phyloP scores from a whole-genome alignment of 2,888 invertebrate species.

The Melieria crassipennis region DNA sequence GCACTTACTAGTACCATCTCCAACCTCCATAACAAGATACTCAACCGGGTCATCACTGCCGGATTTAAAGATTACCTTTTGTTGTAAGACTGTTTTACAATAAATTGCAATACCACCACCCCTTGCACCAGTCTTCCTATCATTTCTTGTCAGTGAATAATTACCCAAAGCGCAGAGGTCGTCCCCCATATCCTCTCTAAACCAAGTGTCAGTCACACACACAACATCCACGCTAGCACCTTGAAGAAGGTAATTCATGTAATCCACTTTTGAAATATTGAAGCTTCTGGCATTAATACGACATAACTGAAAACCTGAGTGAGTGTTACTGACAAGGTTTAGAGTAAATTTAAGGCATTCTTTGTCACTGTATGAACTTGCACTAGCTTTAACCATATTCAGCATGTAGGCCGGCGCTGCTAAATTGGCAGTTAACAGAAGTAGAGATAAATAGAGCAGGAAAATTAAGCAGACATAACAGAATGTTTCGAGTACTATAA shows the following conservation, averaged over 20 bases:
- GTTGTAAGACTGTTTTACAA: neutral
- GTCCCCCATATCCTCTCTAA: neutral
- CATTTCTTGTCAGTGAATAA: slow-evolving; percentile 11
- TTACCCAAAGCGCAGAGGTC: neutral
- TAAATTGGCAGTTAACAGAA: too few relatives aligned
- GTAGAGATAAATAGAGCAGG: too few relatives aligned
- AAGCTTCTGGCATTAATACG: slow-evolving; percentile 1
- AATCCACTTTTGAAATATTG: neutral
- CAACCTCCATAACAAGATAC: slow-evolving; percentile 13
- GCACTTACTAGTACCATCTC: neutral
- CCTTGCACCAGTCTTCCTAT: slow-evolving; percentile 16
- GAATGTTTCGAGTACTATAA: too few relatives aligned
- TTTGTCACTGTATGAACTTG: too few relatives aligned
- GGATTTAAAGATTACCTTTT: slow-evolving; percentile 6
- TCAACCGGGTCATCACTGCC: slow-evolving; percentile 16
- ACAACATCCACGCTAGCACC: neutral
- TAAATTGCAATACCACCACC: slow-evolving; percentile 12
- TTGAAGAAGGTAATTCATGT: slow-evolving; percentile 5
- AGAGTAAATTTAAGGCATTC: neutral
- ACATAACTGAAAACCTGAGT: slow-evolving; percentile 2
- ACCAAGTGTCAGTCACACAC: slow-evolving; percentile 21
- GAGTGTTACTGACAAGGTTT: neutral
- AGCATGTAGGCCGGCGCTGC: too few relatives aligned
- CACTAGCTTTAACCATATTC: too few relatives aligned
- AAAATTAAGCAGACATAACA: too few relatives aligned